Evolutionary conservation across 2,797 vertebrate genomes (phyloP).

Genomic region (Podargus strigoides): DNA sequence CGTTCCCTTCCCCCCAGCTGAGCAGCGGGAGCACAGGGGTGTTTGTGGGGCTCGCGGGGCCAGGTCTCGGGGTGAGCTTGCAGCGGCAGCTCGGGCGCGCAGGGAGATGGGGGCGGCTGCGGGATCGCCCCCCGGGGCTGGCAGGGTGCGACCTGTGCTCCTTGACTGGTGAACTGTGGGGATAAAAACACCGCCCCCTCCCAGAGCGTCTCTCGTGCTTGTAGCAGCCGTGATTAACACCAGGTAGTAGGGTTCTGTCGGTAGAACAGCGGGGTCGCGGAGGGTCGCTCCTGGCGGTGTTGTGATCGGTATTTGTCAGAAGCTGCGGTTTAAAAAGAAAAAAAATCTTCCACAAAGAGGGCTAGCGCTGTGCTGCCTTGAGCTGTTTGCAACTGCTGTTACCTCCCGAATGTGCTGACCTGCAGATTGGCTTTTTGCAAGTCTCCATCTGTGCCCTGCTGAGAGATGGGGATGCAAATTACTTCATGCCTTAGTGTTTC

Average conservation of each 20-base stretch:
- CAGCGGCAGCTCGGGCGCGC: not conserved
- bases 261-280: not conserved
- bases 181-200: not conserved
- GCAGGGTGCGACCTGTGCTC: not conserved
- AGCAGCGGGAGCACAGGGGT: not conserved
- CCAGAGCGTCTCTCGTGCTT: not conserved
- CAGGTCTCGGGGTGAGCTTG: not conserved
- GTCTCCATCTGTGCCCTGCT: constrained; percentile 19
- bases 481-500: constrained; percentile 17
- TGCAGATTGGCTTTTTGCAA: constrained; percentile 9
- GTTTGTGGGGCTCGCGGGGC: not conserved
- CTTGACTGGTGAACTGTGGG: not conserved
- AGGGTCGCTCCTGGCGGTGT: not conserved
- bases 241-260: not conserved
- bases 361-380: not conserved
- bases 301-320: not conserved
- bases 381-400: not conserved
- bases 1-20: not conserved
- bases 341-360: not conserved
- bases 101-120: not conserved
- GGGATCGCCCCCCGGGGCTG: not conserved
- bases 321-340: too few relatives aligned
- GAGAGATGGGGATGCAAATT: constrained; percentile 26
- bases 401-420: constrained; percentile 12
- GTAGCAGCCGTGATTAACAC: not conserved